Evolutionary conservation across 1,140 invertebrate genomes (phyloP).

Genomic region (Pseudobourletiella spinata): DNA sequence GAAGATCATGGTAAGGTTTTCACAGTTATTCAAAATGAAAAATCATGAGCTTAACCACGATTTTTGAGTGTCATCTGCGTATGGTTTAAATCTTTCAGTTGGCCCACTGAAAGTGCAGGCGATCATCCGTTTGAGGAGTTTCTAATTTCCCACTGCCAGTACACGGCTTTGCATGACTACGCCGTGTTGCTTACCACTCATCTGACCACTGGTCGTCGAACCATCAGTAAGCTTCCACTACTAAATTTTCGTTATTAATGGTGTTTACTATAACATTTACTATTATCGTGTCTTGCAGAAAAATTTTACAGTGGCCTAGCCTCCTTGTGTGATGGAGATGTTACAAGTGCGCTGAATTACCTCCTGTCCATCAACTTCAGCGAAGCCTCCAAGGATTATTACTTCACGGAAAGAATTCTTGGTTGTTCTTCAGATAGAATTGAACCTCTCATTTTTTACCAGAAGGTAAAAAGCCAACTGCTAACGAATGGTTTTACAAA

Average conservation of each 20-base stretch:
- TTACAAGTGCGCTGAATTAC: slow-evolving; percentile 9
- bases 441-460: background rate
- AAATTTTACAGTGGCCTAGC: slow-evolving; percentile 30
- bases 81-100: slow-evolving; percentile 14
- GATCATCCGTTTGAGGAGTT: slow-evolving; percentile 34
- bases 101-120: slow-evolving; percentile 15
- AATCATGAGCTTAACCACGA: background rate
- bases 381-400: slow-evolving; percentile 11
- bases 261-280: background rate
- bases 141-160: slow-evolving; percentile 30
- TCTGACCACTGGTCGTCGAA: slow-evolving; percentile 8
- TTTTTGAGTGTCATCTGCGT: background rate
- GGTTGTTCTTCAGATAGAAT: background rate
- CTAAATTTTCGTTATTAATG: background rate
- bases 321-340: slow-evolving; percentile 15
- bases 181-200: slow-evolving; percentile 18
- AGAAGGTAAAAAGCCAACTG: slow-evolving; percentile 13
- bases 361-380: slow-evolving; percentile 15
- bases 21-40: background rate
- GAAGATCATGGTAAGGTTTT: slow-evolving; percentile 21
- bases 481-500: background rate
- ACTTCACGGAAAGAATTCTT: slow-evolving; percentile 20
- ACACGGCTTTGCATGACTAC: slow-evolving; percentile 19
- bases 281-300: slow-evolving; percentile 12
- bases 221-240: slow-evolving; percentile 13